A percentile compares a stretch with the other conserved stretches of the same genome.
Conservation (phyloP, 2,888 invertebrate species). For the Hirtodrosophila confusa region DNA sequence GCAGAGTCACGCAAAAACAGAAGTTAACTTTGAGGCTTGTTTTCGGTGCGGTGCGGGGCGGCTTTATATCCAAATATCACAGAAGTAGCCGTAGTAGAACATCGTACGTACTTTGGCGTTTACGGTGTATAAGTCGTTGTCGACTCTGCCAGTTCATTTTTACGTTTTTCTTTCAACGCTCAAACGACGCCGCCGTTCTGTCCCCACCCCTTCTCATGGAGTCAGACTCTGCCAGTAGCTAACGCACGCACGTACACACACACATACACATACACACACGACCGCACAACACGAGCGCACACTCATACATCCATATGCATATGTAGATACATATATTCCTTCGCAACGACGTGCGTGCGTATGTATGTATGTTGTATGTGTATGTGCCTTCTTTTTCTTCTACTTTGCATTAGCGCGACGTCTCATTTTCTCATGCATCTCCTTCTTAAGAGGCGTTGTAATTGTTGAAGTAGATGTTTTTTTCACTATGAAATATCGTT, state of each 20-base stretch:
- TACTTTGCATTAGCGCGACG: slow-evolving; percentile 60
- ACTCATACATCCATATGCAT: slow-evolving; percentile 53
- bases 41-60: slow-evolving; percentile 50
- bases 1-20: slow-evolving; percentile 32
- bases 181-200: slow-evolving; percentile 52
- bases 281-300: slow-evolving; percentile 59
- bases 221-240: slow-evolving; percentile 57
- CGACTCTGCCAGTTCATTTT: slow-evolving; percentile 66
- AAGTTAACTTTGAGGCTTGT: slow-evolving; percentile 33
- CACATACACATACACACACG: slow-evolving; percentile 29
- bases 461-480: slow-evolving; percentile 12
- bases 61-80: slow-evolving; percentile 69
- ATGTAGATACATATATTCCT: slow-evolving; percentile 72
- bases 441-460: slow-evolving; percentile 26
- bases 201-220: slow-evolving; percentile 32
- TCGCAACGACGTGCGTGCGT: slow-evolving; percentile 67
- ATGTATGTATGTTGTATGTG: slow-evolving; percentile 59
- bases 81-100: slow-evolving; percentile 58
- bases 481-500: slow-evolving; percentile 25
- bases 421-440: slow-evolving; percentile 43
- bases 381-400: slow-evolving; percentile 72
- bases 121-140: slow-evolving; percentile 39
- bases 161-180: slow-evolving; percentile 63
- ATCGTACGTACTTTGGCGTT: slow-evolving; percentile 51
- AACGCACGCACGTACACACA: slow-evolving; percentile 49